Evolutionary conservation across 2,797 vertebrate genomes (phyloP), one percentile per base, ranked within the genome.

Genomic region (Acrossocheilus wenchowensis): DNA sequence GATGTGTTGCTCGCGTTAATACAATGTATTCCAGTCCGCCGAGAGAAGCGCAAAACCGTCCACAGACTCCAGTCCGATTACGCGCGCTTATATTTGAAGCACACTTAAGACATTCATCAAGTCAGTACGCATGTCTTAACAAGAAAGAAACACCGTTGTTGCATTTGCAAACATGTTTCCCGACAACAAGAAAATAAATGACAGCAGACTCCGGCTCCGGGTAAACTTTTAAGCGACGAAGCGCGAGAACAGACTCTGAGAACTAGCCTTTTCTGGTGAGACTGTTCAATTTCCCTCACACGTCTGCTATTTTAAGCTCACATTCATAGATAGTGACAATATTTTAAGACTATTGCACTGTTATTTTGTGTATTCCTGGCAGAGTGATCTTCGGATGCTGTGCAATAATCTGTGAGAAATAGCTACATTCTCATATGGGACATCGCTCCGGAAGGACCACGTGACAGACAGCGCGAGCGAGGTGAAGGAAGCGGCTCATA

Each of bases 1-100:
- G 84, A 81, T 86, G 78, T 74, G 73, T 81, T 64, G 39, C 81
- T 71, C 64, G 62, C 64, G 77, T 85, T 73, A 85, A 85, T 80
- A 57, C 66, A 73, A 4, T 50, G 41, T 39, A 43, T 78, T 78
- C 74, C 79, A 68, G 79, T 34, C 19, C 36, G 83, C 15, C 17
- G 77, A 62, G 39, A 71, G 66, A 85, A 30, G 39, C 68, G 52
- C 30, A 30, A 64, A 41, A 34, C 77, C 52, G 78, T 81, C 62
- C 84, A 57, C 48, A 54, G 48, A 82, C 66, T 71, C 48, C 57
- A 80, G 71, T 43, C 26, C 50, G 62, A 50, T 84, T 78, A 78
- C 66, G 78, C 75, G 75, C 84, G 69, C 5, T 81, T 72, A 50
- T 23, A 50, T 81, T 81, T 73, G 45, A 86, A 81, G 69, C 68